phyloP scores from a whole-genome alignment of 2,888 invertebrate genomes.

The Pollenia griseotomentosa region DNA sequence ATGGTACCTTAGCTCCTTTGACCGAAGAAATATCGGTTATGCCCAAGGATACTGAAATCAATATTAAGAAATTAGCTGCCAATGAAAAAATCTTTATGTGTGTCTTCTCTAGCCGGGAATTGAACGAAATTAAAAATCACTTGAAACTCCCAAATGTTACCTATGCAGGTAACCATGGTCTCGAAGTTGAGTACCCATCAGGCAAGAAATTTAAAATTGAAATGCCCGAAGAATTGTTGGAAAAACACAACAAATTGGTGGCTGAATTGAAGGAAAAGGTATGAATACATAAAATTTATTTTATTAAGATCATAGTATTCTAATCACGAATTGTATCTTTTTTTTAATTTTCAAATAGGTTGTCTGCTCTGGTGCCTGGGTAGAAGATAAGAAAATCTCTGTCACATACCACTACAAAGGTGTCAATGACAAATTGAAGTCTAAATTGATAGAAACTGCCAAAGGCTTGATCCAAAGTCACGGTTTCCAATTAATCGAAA shows the following conservation, averaged over 20 bases:
- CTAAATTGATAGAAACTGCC: conserved; percentile 87
- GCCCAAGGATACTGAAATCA: conserved; percentile 90
- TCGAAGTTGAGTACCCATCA: conserved; percentile 91
- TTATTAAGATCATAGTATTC: neutral
- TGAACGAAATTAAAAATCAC: conserved; percentile 90
- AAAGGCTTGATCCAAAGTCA: conserved; percentile 87
- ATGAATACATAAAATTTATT: conserved; percentile 51
- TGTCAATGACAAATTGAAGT: conserved; percentile 87
- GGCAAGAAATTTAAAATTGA: conserved; percentile 91
- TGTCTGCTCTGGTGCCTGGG: conserved; percentile 90
- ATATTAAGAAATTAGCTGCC: conserved; percentile 88
- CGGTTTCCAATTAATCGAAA: conserved; percentile 88
- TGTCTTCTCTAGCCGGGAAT: conserved; percentile 89
- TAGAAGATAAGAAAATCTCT: conserved; percentile 90
- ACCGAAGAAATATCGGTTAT: conserved; percentile 87
- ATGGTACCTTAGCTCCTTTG: conserved; percentile 90
- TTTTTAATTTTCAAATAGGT: conserved; percentile 83
- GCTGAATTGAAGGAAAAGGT: conserved; percentile 88
- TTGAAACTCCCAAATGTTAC: conserved; percentile 86
- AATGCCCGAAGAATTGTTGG: conserved; percentile 89
- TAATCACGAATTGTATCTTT: neutral
- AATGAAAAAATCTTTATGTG: conserved; percentile 89
- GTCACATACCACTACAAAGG: conserved; percentile 91
- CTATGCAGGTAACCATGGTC: conserved; percentile 91
- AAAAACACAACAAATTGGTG: conserved; percentile 88